A percentile compares a stretch with the other conserved stretches of the same genome.
Conservation (phyloP, 2,113 vertebrate genomes). For the Phyllostomus hastatus region DNA sequence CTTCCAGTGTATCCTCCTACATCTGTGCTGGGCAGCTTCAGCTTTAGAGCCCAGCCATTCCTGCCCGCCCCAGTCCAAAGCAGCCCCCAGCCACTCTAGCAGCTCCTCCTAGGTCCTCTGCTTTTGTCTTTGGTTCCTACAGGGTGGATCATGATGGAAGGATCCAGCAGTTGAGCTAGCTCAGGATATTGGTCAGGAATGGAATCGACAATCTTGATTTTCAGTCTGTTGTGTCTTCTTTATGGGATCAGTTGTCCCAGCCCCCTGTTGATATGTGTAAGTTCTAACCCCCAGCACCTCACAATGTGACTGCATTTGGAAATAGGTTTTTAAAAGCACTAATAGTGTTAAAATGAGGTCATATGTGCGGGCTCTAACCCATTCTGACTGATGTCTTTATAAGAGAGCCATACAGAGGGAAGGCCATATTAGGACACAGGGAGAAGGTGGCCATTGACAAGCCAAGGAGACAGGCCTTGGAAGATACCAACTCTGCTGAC, state of each 20-base stretch:
- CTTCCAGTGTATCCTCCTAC: background rate
- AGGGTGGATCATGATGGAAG: accelerated
- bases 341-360: background rate
- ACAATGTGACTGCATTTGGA: background rate
- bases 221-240: background rate
- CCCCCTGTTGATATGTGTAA: too few relatives aligned
- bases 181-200: background rate
- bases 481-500: background rate
- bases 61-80: background rate
- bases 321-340: background rate
- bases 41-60: background rate
- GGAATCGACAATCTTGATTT: background rate
- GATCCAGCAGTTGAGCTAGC: too few relatives aligned
- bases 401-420: background rate
- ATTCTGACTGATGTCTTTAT: background rate
- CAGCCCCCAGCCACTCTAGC: background rate
- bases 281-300: background rate
- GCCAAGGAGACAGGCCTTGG: background rate
- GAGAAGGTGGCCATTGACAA: background rate
- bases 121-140: background rate
- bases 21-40: background rate
- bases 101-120: background rate
- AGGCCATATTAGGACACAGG: background rate
- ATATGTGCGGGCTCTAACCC: too few relatives aligned
- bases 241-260: background rate